Evolutionary conservation across 1,140 invertebrate species (phyloP).

Genomic region (Drosophila micromelanica): DNA sequence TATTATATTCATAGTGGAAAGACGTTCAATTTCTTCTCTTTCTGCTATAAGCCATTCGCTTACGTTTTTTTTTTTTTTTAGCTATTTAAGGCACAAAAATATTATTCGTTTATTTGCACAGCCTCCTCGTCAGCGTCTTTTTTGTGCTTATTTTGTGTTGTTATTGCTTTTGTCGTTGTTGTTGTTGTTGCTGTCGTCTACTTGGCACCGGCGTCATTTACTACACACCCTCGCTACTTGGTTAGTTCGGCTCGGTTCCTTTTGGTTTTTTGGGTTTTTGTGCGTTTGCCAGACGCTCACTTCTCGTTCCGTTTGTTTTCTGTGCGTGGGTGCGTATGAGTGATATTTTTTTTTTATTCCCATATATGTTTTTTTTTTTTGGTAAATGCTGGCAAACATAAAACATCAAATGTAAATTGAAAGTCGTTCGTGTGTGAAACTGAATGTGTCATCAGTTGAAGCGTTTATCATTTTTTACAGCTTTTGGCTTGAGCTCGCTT

Average conservation of each 20-base stretch:
- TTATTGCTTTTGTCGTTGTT: conserved; percentile 9
- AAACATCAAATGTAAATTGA: conserved; percentile 83
- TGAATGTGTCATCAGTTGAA: conserved; percentile 83
- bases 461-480: conserved; percentile 83
- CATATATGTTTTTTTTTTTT: conserved; percentile 28
- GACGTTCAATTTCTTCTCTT: conserved; percentile 3
- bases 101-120: conserved; percentile 78
- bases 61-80: conserved; percentile 26
- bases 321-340: conserved; percentile 81
- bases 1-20: conserved; percentile 35
- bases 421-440: conserved; percentile 83
- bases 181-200: conserved; percentile 50
- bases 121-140: conserved; percentile 16
- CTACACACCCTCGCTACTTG: conserved; percentile 23
- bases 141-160: conserved; percentile 13
- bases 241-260: conserved; percentile 48
- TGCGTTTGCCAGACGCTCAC: conserved; percentile 60
- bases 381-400: conserved; percentile 82
- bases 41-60: neutral
- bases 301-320: conserved; percentile 42
- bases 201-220: conserved; percentile 66
- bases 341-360: conserved; percentile 63
- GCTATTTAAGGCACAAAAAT: conserved; percentile 74
- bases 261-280: conserved; percentile 44
- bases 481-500: conserved; percentile 68